phyloP scores from a whole-genome alignment of 2,888 invertebrate species.

The Zeuzera pyrina region DNA sequence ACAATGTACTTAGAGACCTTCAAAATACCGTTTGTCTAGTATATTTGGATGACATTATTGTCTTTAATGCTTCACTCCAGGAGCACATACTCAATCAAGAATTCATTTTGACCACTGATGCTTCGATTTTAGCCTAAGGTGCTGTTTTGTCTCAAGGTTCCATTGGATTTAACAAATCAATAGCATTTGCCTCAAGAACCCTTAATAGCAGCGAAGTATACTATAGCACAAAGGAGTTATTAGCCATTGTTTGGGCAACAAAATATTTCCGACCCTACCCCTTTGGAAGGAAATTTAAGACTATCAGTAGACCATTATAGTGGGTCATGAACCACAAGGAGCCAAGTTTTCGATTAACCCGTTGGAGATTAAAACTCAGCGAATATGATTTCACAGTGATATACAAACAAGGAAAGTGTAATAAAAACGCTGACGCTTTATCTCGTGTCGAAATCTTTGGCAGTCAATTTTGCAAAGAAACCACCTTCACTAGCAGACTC shows the following conservation, averaged over 20 bases:
- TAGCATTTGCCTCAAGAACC: too few species aligned
- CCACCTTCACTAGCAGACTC: neutral
- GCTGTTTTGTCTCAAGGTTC: slow-evolving; percentile 12
- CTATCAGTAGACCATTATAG: too few species aligned
- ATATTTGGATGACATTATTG: slow-evolving; percentile 2
- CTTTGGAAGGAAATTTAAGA: slow-evolving; percentile 16
- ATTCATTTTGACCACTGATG: slow-evolving; percentile 9
- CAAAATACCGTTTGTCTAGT: slow-evolving; percentile 6
- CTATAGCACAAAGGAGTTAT: slow-evolving; percentile 10
- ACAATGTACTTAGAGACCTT: too few species aligned
- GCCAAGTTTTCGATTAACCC: neutral
- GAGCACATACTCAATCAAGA: slow-evolving; percentile 2
- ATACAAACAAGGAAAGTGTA: neutral
- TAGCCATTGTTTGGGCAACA: slow-evolving; percentile 9
- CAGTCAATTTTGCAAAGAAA: neutral
- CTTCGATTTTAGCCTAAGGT: slow-evolving; percentile 9
- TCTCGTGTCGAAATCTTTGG: neutral
- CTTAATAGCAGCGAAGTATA: slow-evolving; percentile 1
- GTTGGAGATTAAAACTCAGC: neutral
- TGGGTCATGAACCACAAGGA: neutral
- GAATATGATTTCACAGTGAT: neutral
- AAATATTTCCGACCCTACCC: slow-evolving; percentile 12
- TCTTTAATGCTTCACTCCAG: slow-evolving; percentile 4
- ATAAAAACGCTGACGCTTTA: neutral
- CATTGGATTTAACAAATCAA: slow-evolving; percentile 9